Percentiles rank a stretch among this genome's conserved stretches.
Evolutionary conservation across 2,113 vertebrate species (phyloP).

Genomic region (Anoura caudifer): DNA sequence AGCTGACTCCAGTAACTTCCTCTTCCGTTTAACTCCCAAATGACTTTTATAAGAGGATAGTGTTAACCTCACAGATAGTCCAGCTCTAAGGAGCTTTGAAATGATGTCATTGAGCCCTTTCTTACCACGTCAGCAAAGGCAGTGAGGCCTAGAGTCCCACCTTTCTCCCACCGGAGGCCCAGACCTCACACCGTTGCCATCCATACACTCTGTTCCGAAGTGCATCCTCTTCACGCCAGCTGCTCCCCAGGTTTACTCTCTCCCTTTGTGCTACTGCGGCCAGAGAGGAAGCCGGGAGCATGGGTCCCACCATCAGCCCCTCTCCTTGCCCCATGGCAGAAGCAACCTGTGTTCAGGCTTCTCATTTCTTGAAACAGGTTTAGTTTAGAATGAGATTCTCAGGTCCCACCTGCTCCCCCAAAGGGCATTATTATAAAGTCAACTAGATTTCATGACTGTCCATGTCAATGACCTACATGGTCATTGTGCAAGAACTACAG

Average conservation of each 20-base stretch:
- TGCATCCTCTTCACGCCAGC: too few species aligned
- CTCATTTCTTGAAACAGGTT: background rate
- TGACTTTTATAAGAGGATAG: background rate
- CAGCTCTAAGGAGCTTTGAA: background rate
- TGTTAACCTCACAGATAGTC: background rate
- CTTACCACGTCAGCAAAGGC: background rate
- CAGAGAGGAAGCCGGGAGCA: background rate
- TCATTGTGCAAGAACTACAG: background rate
- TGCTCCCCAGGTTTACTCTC: too few species aligned
- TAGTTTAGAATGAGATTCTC: background rate
- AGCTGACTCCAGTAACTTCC: background rate
- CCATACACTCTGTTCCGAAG: background rate
- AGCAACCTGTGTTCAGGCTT: background rate
- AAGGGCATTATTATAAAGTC: background rate
- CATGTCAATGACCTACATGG: background rate
- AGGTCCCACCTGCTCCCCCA: background rate
- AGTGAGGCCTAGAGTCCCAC: background rate
- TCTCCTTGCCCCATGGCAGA: background rate
- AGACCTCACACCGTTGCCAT: background rate
- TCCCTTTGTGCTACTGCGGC: too few species aligned
- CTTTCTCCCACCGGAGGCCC: background rate
- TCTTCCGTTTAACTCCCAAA: background rate
- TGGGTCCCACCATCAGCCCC: background rate
- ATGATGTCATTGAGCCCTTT: background rate
- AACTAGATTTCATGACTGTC: background rate